Evolutionary conservation across 2,113 vertebrate species (phyloP).

Genomic region (Trichechus manatus): DNA sequence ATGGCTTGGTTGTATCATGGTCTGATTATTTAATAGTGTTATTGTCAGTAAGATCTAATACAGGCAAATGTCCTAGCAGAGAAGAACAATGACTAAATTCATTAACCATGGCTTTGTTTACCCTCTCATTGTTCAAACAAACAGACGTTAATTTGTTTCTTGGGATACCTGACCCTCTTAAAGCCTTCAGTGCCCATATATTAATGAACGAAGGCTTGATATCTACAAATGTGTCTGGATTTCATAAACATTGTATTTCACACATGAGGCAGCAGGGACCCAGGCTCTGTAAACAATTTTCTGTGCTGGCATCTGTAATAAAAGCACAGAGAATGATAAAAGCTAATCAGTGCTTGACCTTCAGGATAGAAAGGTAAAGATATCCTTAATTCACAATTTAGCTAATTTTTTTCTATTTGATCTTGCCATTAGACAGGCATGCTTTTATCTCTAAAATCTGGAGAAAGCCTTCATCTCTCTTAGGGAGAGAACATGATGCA

Average conservation of each 20-base stretch:
- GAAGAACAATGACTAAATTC: conserved; percentile 36
- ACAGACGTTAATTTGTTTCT: conserved; percentile 48
- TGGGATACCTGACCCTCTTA: not conserved
- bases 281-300: conserved; percentile 2
- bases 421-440: not conserved
- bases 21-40: conserved; percentile 61
- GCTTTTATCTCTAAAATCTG: conserved; percentile 25
- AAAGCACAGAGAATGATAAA: not conserved
- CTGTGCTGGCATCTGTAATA: conserved; percentile 12
- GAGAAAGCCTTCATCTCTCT: not conserved
- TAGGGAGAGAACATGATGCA: not conserved
- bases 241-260: conserved; percentile 4
- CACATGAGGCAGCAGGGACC: not conserved
- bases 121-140: conserved; percentile 48
- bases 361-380: conserved; percentile 19
- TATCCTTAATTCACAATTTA: conserved; percentile 37
- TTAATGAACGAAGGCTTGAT: not conserved
- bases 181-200: not conserved
- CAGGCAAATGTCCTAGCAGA: conserved; percentile 30
- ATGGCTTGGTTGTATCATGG: conserved; percentile 2
- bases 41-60: conserved; percentile 53
- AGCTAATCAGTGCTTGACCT: not conserved
- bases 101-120: conserved; percentile 59
- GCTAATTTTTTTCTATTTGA: conserved; percentile 34
- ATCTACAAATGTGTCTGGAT: not conserved